These are phyloP conservation scores for Numida meleagris DNA, from an alignment of 2,113 vertebrate species.

Conservation along the genomic window DNA sequence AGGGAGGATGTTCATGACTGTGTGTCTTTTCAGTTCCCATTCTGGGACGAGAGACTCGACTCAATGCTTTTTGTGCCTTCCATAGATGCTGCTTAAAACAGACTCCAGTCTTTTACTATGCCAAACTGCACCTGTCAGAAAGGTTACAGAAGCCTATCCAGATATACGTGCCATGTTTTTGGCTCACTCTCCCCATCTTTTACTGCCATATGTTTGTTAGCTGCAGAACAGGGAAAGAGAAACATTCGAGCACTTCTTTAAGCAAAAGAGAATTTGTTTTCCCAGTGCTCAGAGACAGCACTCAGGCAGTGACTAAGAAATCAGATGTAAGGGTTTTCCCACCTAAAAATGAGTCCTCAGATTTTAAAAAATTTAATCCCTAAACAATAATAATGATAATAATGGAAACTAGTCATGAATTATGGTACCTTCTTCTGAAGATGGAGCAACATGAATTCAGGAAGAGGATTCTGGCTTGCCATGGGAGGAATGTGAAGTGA, in stretches of 20 bases:
- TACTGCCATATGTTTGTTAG: background rate
- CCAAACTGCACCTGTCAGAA: background rate
- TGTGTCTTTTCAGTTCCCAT: background rate
- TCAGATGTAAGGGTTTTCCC: background rate
- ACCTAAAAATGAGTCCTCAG: background rate
- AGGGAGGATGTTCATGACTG: background rate
- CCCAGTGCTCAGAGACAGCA: background rate
- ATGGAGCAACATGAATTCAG: background rate
- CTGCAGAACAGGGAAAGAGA: background rate
- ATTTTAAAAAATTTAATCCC: background rate
- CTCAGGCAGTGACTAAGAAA: background rate
- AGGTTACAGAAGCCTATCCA: background rate
- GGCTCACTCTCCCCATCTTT: background rate
- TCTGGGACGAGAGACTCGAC: background rate
- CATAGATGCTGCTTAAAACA: background rate
- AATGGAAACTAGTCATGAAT: background rate
- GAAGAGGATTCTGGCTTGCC: background rate
- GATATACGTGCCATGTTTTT: background rate
- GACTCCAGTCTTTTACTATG: background rate
- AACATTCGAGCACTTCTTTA: background rate
- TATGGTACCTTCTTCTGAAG: background rate
- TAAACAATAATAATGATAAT: background rate
- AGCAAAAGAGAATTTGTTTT: background rate
- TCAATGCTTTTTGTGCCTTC: background rate
- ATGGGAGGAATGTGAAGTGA: background rate